Evolutionary conservation across 2,888 invertebrate species (phyloP).

Genomic region (Nomada goodeniana): DNA sequence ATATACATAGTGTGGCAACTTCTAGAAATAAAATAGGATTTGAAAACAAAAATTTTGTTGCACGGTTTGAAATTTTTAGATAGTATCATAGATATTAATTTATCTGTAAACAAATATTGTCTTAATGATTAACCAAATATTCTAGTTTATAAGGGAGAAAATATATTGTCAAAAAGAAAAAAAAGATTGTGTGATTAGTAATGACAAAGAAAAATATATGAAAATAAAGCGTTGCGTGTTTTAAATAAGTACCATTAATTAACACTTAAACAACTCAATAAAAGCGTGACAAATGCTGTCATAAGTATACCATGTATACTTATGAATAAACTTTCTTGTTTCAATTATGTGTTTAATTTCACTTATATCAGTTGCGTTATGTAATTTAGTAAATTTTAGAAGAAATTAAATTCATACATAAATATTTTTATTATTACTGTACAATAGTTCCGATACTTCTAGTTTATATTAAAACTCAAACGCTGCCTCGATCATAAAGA

Average conservation of each 20-base stretch:
- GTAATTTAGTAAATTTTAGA: conserved; percentile 8
- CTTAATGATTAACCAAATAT: conserved; percentile 74
- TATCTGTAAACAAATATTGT: conserved; percentile 54
- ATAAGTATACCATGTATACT: conserved; percentile 1
- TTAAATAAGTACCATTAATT: conserved; percentile 22
- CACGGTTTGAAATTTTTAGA: conserved; percentile 23
- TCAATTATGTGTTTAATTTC: conserved; percentile 12
- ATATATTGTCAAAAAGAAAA: conserved; percentile 31
- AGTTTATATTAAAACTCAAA: conserved; percentile 16
- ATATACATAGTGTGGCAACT: not conserved
- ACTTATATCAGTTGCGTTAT: conserved; percentile 3
- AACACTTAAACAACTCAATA: conserved; percentile 2
- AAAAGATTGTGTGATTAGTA: conserved; percentile 16
- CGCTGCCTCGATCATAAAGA: not conserved
- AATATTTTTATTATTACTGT: conserved; percentile 40
- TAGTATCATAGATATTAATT: conserved; percentile 42
- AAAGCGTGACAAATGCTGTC: not conserved
- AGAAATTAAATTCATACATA: conserved; percentile 9
- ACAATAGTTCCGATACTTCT: conserved; percentile 1
- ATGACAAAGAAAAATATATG: conserved; percentile 11
- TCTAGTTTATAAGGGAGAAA: conserved; percentile 59
- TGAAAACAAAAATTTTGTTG: conserved; percentile 18
- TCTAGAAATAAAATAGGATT: not conserved
- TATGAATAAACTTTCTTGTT: conserved; percentile 18
- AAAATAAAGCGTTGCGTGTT: conserved; percentile 33